These are phyloP conservation scores for Mohoua ochrocephala DNA, from an alignment of 2,113 vertebrate species.

Conservation along the genomic window DNA sequence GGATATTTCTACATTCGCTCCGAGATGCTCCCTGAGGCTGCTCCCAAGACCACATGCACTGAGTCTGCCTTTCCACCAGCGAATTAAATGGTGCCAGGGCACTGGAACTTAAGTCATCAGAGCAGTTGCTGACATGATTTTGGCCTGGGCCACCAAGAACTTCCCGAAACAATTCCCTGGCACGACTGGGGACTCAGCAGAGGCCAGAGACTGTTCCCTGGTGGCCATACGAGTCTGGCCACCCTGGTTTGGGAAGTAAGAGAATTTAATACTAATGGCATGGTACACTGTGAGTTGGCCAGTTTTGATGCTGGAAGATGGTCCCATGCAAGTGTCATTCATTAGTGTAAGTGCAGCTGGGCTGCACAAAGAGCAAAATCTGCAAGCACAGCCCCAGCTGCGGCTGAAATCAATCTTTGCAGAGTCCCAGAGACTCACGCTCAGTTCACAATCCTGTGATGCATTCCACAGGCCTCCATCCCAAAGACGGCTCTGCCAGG, in stretches of 20 bases:
- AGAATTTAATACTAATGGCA: background rate
- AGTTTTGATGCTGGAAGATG: background rate
- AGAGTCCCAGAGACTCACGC: background rate
- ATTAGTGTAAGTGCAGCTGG: background rate
- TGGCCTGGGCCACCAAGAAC: background rate
- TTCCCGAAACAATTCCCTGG: constrained; percentile 26
- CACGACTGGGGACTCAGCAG: background rate
- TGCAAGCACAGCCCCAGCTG: background rate
- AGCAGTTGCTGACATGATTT: background rate
- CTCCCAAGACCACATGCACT: constrained; percentile 25
- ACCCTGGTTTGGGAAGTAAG: background rate
- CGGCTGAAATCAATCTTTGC: background rate
- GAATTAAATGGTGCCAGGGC: background rate
- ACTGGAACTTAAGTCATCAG: background rate
- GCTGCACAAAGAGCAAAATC: background rate
- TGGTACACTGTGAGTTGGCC: background rate
- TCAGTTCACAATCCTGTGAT: background rate
- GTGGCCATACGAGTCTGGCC: background rate
- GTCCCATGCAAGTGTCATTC: constrained; percentile 23
- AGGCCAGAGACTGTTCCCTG: background rate
- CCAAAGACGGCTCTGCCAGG: background rate
- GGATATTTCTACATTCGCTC: constrained; percentile 15
- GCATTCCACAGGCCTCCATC: background rate
- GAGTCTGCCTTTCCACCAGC: background rate
- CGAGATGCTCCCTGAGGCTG: background rate